Evolutionary conservation across 2,797 vertebrate genomes (phyloP), one percentile per base, ranked within the genome.

Genomic region (Pangasius larnaudii): DNA sequence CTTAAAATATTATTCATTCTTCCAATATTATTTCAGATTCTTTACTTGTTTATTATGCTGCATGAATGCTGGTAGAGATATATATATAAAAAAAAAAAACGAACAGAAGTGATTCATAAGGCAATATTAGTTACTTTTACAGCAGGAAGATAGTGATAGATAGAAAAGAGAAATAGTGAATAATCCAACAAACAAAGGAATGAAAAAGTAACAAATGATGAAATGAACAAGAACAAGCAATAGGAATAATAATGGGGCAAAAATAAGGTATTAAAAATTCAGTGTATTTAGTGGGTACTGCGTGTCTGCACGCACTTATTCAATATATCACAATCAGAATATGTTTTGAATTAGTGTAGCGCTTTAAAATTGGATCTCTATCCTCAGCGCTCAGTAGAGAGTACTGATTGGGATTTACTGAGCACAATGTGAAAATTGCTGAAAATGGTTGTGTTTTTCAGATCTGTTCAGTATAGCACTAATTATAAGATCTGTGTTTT

Each of bases 231-330:
- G 33, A 53, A 36, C 30, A 53, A 51, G 59, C 46, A 72, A 85
- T n/a, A 78, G 65, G 14, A 33, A 72, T 53, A 82, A 39, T 39
- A 82, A 82, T 82, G 24, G 1, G n/a, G 39, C 39, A 63, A n/a
- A 77, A 82, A 82, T 2, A 30, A 82, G 49, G 58, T 63, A 82
- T 82, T 42, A 63, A 82, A 82, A 16, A 82, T 82, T 42, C 24
- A 3, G 58, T 16, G 39, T 42, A 16, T 82, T 82, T 24, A 46
- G 36, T 42, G 36, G 36, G 61, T 63, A 42, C 58, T 79, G 51
- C n/a, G 61, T 42, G 56, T 81, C 56, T 61, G 56, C 53, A 39
- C n/a, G 7, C 79, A 46, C 79, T 82, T n/a, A 42, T n/a, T 82
- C 36, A 82, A 42, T 82, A 46, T 63, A 51, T 33, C 27, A 24